Base-by-base conservation (phyloP, 1,140 invertebrate genomes). In the Anastrepha ludens region DNA sequence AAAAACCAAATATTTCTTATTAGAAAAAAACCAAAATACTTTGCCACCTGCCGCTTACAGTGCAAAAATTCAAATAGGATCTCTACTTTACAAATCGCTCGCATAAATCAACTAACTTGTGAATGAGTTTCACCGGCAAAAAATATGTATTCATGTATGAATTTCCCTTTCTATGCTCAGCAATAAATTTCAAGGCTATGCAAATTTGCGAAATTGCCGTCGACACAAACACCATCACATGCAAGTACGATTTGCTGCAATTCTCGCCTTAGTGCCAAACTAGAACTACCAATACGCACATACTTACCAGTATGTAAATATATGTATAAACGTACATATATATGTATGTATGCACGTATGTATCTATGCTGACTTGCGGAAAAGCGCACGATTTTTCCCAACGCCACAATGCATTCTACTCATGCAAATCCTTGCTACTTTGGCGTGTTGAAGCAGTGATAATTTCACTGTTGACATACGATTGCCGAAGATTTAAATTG, bases 381-480 rank as follows among this genome's bases (percentile, higher is more conserved):
- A 55, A 78, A 78, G 74, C 47, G 44, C 74, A 78, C 74, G 7
- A 29, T 81, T 81, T 81, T 55, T 41, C 47, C 47, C 47, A 50
- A 81, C 74, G 44, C 70, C n/a, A 55, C 74, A 81, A 81, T 81
- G 74, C 47, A 81, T 81, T n/a, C 44, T 20, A n/a, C 74, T 58
- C 44, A 81, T 81, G 47, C 44, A 81, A 81, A 81, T 81, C 74
- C 74, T 55, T 81, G 74, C 47, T 81, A 55, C 74, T 81, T 81
- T 81, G 47, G 74, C 74, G 74, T 81, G 74, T 81, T 81, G 50
- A 29, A 81, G 74, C 74, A 81, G 74, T 81, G 74, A 81, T 81
- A 81, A 81, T 81, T 81, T 81, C 74, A 81, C 74, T 81, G 74
- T 81, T 81, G 74, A 81, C 74, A 81, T 55, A 81, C 74, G 74